A percentile compares a stretch with the other conserved stretches of the same genome.
These are phyloP conservation scores for Clupea harengus DNA, from an alignment of 2,113 vertebrate genomes.

Conservation along the genomic window DNA sequence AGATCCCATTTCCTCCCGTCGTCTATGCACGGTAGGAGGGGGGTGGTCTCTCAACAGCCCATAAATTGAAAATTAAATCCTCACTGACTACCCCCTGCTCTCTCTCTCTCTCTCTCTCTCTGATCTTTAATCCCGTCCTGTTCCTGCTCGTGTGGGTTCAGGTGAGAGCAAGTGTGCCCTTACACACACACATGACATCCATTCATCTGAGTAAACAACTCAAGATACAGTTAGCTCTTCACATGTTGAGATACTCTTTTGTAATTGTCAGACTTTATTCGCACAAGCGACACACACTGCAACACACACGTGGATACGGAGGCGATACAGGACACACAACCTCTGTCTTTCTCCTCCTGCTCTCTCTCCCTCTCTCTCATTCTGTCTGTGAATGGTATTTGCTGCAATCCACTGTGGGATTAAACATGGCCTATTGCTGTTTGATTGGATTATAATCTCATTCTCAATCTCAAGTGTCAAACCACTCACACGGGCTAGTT, in stretches of 20 bases:
- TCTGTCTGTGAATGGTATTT: constrained; percentile 23
- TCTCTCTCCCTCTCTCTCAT: background rate
- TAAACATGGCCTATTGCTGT: constrained; percentile 65
- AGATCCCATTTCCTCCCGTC: background rate
- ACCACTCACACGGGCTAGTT: background rate
- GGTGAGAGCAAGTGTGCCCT: constrained; percentile 5
- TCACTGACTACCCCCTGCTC: background rate
- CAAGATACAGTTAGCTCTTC: too few species aligned
- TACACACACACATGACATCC: background rate
- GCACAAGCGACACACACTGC: too few species aligned
- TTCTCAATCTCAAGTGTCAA: background rate
- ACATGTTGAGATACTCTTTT: too few species aligned
- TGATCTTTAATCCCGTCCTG: constrained; percentile 8
- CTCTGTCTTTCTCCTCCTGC: too few species aligned
- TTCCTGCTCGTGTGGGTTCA: constrained; percentile 29
- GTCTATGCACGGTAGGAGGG: background rate
- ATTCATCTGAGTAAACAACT: background rate
- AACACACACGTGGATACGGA: too few species aligned
- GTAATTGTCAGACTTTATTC: too few species aligned
- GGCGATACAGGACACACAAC: too few species aligned
- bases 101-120: constrained; percentile 3
- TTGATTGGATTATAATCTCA: constrained; percentile 71
- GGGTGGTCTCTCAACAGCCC: background rate
- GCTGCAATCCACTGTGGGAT: constrained; percentile 60
- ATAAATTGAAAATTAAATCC: background rate